Percentiles rank a stretch among this genome's conserved stretches.
Conservation (phyloP, 1,140 invertebrate genomes). For the Phortica variegata region DNA sequence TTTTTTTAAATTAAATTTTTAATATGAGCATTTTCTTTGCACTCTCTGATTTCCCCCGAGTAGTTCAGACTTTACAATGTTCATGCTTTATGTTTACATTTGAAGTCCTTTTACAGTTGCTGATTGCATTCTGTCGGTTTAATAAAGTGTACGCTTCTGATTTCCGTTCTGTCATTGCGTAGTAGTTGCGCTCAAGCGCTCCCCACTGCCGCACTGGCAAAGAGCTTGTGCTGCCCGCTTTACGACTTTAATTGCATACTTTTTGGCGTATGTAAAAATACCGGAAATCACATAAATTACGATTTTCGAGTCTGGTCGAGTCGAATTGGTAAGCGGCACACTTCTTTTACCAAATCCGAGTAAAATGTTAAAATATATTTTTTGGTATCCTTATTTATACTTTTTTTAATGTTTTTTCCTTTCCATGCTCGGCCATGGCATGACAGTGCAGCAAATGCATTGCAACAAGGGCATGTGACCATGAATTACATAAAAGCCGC, state of each 20-base stretch:
- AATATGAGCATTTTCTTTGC: too few relatives aligned
- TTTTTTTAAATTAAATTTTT: too few relatives aligned
- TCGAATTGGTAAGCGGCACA: too few relatives aligned
- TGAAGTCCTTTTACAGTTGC: too few relatives aligned
- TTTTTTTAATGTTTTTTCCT: neutral
- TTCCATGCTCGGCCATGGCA: conserved; percentile 17
- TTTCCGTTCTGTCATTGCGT: too few relatives aligned
- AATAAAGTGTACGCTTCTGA: too few relatives aligned
- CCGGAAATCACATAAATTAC: conserved; percentile 46
- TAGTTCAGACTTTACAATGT: too few relatives aligned
- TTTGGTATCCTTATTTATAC: neutral
- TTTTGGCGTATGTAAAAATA: conserved; percentile 19
- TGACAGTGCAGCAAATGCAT: conserved; percentile 11
- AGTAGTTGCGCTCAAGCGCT: too few relatives aligned
- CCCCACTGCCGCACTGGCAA: too few relatives aligned
- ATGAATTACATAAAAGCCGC: conserved; percentile 55
- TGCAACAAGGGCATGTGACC: conserved; percentile 21
- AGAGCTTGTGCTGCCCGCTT: conserved; percentile 7
- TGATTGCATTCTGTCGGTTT: too few relatives aligned
- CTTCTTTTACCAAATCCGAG: conserved; percentile 42
- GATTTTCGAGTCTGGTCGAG: conserved; percentile 48
- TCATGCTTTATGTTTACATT: too few relatives aligned
- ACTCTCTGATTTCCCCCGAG: too few relatives aligned
- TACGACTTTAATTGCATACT: conserved; percentile 32
- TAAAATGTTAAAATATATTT: neutral